Evolutionary conservation across 2,113 vertebrate genomes (phyloP).

Genomic region (Macroglossus sobrinus): DNA sequence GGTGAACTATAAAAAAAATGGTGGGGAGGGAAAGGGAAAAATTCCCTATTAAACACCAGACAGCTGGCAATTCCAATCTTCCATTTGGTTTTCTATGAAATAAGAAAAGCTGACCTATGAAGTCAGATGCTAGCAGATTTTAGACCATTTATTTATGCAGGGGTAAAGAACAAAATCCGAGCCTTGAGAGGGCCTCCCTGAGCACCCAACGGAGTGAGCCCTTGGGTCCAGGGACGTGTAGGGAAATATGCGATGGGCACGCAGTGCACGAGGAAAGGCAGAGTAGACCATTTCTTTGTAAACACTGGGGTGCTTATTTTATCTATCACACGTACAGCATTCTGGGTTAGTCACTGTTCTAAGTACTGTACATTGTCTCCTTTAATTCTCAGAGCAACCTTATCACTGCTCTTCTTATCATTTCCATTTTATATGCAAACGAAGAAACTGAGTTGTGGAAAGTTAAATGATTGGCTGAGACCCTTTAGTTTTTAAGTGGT

Average conservation of each 20-base stretch:
- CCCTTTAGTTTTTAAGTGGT: not conserved
- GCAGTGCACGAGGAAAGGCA: not conserved
- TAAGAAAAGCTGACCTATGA: conserved; percentile 70
- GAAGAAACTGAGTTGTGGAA: not conserved
- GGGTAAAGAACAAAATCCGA: not conserved
- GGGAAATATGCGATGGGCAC: not conserved
- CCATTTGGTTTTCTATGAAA: conserved; percentile 76
- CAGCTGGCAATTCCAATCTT: conserved; percentile 75
- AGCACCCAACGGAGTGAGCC: not conserved
- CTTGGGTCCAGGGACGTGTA: not conserved
- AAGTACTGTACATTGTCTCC: not conserved
- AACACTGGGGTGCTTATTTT: not conserved
- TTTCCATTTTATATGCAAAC: not conserved
- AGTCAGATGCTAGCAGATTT: conserved; percentile 65
- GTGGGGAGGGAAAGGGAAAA: not conserved
- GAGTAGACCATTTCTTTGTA: not conserved
- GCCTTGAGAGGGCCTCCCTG: not conserved
- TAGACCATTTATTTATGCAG: conserved; percentile 54
- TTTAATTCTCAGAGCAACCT: not conserved
- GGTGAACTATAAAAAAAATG: conserved; percentile 82
- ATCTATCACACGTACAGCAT: not conserved
- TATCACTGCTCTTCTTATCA: not conserved
- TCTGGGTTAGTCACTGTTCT: not conserved
- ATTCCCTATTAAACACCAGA: conserved; percentile 75
- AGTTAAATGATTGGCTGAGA: not conserved